Percentiles rank a stretch among this genome's conserved stretches.
These are phyloP conservation scores for Phoenoteleia sp. DNA, from an alignment of 2,888 invertebrate genomes.

Conservation along the genomic window DNA sequence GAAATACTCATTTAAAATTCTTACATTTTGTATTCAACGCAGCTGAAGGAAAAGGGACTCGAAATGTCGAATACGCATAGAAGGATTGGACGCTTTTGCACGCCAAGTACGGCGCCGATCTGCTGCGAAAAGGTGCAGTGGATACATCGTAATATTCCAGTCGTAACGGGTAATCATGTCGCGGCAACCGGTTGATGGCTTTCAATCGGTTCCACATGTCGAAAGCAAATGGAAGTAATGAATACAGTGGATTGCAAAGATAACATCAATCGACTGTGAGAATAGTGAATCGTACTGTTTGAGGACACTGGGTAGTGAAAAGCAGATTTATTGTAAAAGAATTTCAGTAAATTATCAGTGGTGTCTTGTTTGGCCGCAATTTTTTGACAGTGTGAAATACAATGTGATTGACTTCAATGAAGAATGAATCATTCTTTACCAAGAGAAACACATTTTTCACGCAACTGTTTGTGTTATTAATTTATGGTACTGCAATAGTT, in stretches of 20 bases:
- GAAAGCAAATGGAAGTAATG: conserved; percentile 56
- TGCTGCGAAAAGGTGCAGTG: conserved; percentile 46
- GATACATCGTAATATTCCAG: conserved; percentile 41
- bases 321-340: conserved; percentile 17
- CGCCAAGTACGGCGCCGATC: conserved; percentile 55
- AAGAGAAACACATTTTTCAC: no score
- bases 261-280: conserved; percentile 58
- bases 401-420: no score
- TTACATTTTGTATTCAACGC: no score
- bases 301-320: conserved; percentile 3
- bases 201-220: conserved; percentile 68
- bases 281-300: conserved; percentile 29
- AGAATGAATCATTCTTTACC: no score
- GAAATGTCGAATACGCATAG: conserved; percentile 48
- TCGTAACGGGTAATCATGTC: conserved; percentile 78
- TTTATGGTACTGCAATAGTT: no score
- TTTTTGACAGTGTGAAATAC: no score
- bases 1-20: no score
- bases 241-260: conserved; percentile 40
- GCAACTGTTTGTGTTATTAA: no score
- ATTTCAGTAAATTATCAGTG: no score
- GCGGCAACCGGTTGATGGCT: conserved; percentile 76
- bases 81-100: conserved; percentile 46
- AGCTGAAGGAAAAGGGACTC: conserved; percentile 57
- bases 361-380: no score